phyloP scores from a whole-genome alignment of 53 echinoderm and acorn worm species.

The Arbacia lixula region DNA sequence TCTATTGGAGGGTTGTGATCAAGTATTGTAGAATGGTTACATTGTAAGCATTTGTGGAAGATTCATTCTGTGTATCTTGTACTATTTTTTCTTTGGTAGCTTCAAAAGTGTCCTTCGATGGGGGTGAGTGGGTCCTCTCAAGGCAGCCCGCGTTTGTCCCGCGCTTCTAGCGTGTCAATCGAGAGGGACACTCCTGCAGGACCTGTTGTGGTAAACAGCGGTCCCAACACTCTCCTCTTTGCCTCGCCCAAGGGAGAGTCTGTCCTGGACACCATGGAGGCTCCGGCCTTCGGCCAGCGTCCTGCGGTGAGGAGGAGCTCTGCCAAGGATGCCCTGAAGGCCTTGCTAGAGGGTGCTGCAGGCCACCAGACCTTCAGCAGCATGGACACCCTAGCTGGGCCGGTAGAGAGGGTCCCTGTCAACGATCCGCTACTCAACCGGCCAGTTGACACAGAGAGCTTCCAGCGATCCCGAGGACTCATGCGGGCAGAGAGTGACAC shows the following conservation, averaged over 20 bases:
- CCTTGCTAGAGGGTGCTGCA: not conserved
- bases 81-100: not conserved
- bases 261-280: constrained; percentile 61
- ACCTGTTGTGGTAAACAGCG: not conserved
- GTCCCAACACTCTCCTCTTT: constrained; percentile 32
- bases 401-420: not conserved
- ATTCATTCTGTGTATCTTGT: not conserved
- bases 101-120: constrained; percentile 41
- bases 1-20: too few species aligned
- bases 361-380: not conserved
- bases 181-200: not conserved
- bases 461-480: constrained; percentile 29
- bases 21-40: too few species aligned
- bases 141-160: constrained; percentile 21
- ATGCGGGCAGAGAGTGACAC: constrained; percentile 40
- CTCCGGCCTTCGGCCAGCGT: constrained; percentile 61
- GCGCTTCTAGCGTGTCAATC: constrained; percentile 2
- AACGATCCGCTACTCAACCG: constrained; percentile 47
- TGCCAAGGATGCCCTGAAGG: constrained; percentile 48
- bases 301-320: constrained; percentile 24
- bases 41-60: too few species aligned
- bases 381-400: not conserved
- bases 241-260: constrained; percentile 71
- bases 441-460: constrained; percentile 30
- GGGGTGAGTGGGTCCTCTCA: not conserved